Conservation (phyloP, 92 coral and sea anemone genomes). For the Ricordea florida region DNA sequence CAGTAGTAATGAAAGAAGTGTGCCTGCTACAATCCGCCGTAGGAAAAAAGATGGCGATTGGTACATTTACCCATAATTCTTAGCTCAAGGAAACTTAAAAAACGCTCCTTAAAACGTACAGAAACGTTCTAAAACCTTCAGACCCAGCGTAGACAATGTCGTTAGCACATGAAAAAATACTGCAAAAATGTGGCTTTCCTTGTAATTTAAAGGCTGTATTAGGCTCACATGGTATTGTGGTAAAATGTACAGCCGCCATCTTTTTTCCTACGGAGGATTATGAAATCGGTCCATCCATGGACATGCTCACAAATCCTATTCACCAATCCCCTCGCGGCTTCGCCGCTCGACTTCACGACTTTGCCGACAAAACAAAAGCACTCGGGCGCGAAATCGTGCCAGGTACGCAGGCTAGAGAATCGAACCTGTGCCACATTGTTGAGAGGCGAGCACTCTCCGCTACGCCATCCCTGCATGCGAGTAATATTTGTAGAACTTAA, state of each 20-base stretch:
- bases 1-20: no score
- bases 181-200: constrained; percentile 4
- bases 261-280: background rate
- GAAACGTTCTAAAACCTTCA: constrained; percentile 9
- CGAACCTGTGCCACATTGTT: no score
- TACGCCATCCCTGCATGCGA: no score
- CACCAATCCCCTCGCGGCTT: no score
- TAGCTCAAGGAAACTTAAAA: background rate
- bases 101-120: constrained; percentile 2
- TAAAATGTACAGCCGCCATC: constrained; percentile 21
- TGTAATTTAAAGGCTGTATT: background rate
- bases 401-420: no score
- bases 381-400: no score
- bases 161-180: background rate
- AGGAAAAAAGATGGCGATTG: constrained; percentile 1
- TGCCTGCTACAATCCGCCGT: background rate
- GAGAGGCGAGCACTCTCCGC: no score
- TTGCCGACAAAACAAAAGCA: no score
- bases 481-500: no score
- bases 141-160: constrained; percentile 10
- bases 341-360: no score
- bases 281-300: no score
- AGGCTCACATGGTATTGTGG: constrained; percentile 9
- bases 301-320: no score
- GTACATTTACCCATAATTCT: background rate